Evolutionary conservation across 1,140 invertebrate genomes (phyloP), one percentile per base, ranked within the genome.

Genomic region (Lamellibrachia luymesi): DNA sequence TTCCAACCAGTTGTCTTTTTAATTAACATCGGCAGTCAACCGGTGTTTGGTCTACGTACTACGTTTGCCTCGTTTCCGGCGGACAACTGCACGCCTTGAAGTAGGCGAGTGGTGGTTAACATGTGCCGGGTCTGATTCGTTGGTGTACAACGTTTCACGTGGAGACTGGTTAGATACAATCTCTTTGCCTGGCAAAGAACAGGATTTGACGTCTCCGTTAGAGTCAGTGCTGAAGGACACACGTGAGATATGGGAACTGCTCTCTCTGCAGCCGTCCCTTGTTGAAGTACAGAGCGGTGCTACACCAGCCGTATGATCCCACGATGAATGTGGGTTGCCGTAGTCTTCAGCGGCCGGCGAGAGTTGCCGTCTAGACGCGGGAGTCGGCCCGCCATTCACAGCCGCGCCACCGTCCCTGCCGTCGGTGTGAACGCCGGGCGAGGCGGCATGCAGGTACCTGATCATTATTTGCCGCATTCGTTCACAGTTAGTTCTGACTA

Each of bases 401-500:
- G 6, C 90, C 25, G 90, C n/a, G 22, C 49, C 90, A 4, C n/a
- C 38, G 38, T 91, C 13, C 25, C 50, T 91, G 17, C 13, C 50
- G 49, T 91, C 90, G 90, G 17, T 25, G 90, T 51, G 13, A 13
- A 2, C 90, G 13, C 90, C 90, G 2, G 90, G 13, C 10, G 49
- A 49, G 2, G 52, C 51, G 25, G 92, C 27, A 8, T 49, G 51
- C 51, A 92, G n/a, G 50, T 51, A 50, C 90, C 51, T 93, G 7
- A 5, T 90, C 93, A 94, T 93, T 25, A 94, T 89, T 25, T 92
- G 56, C 25, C 80, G 38, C 93, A 94, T 94, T 25, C 56, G 51
- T 50, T 94, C 93, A 17, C 80, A 27, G 51, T 94, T 94, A 25
- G 93, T 94, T 49, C 64, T 90, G 22, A 94, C 13, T 2, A 94